A percentile compares a stretch with the other conserved stretches of the same genome.
These are phyloP conservation scores for Rhombomys opimus DNA, from an alignment of 2,113 vertebrate genomes.

Conservation along the genomic window DNA sequence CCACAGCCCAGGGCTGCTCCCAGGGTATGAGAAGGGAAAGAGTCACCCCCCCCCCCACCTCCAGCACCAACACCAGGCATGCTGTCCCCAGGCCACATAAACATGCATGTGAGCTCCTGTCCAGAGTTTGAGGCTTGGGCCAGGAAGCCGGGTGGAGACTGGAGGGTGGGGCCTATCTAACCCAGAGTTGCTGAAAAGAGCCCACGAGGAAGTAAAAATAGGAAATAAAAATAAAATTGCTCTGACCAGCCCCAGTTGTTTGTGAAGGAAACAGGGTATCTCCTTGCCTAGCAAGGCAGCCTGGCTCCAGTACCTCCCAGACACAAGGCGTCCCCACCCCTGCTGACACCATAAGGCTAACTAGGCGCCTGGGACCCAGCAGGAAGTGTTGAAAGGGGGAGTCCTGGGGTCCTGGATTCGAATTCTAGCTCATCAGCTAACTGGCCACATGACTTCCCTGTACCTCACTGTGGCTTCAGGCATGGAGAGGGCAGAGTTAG, in stretches of 20 bases:
- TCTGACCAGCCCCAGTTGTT: constrained; percentile 54
- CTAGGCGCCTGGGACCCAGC: background rate
- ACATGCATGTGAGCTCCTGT: background rate
- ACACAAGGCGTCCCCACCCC: background rate
- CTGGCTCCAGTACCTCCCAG: background rate
- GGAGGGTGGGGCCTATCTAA: constrained; percentile 51
- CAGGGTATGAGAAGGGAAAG: background rate
- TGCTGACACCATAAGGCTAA: background rate
- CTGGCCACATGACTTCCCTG: accelerated
- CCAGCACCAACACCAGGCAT: background rate
- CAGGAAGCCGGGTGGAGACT: constrained; percentile 69
- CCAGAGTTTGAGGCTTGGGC: background rate
- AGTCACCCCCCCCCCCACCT: no score
- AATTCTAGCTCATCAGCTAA: background rate
- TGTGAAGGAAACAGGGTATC: constrained; percentile 62
- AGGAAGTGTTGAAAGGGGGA: background rate
- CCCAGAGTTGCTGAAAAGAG: constrained; percentile 74
- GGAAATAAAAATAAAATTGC: constrained; percentile 79
- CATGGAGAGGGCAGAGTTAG: background rate
- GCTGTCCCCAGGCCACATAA: background rate
- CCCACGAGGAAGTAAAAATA: constrained; percentile 81
- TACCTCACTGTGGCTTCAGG: background rate
- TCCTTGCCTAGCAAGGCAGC: background rate
- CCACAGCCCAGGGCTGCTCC: accelerated
- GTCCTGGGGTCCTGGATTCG: accelerated